Conservation (phyloP, 2,888 invertebrate genomes). For the Tetropium fuscum region DNA sequence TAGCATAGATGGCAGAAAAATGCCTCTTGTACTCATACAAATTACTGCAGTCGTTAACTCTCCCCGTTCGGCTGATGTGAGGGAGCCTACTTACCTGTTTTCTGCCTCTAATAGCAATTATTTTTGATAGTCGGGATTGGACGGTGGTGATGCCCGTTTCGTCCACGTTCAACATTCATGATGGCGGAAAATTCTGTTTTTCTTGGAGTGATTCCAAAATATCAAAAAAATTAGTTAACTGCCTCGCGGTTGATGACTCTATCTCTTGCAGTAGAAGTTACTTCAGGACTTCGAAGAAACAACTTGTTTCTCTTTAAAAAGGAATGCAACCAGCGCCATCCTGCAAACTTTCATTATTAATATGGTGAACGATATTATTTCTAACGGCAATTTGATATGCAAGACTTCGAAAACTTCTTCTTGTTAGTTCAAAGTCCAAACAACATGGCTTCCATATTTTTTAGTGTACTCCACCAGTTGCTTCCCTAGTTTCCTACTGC, state of each 20-base stretch:
- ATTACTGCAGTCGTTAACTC: conserved; percentile 20
- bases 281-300: conserved; percentile 6
- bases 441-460: background rate
- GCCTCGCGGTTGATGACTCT: conserved; percentile 9
- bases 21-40: conserved; percentile 26
- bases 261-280: conserved; percentile 14
- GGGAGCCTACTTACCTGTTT: conserved; percentile 18
- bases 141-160: background rate
- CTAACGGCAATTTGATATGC: background rate
- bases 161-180: background rate
- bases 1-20: conserved; percentile 22
- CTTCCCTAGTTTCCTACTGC: background rate
- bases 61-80: conserved; percentile 21
- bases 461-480: conserved; percentile 5
- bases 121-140: background rate
- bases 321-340: conserved; percentile 14
- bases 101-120: no score
- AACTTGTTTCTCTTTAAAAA: conserved; percentile 4
- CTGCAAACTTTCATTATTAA: conserved; percentile 22
- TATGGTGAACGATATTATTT: conserved; percentile 9
- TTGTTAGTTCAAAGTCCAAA: background rate
- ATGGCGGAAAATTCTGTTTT: background rate
- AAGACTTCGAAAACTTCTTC: conserved; percentile 1
- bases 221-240: conserved; percentile 22
- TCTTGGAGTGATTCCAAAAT: conserved; percentile 10